Percentiles rank a stretch among this genome's conserved stretches.
These are phyloP conservation scores for Priocnemis perturbator DNA, from an alignment of 2,888 invertebrate species.

Conservation along the genomic window DNA sequence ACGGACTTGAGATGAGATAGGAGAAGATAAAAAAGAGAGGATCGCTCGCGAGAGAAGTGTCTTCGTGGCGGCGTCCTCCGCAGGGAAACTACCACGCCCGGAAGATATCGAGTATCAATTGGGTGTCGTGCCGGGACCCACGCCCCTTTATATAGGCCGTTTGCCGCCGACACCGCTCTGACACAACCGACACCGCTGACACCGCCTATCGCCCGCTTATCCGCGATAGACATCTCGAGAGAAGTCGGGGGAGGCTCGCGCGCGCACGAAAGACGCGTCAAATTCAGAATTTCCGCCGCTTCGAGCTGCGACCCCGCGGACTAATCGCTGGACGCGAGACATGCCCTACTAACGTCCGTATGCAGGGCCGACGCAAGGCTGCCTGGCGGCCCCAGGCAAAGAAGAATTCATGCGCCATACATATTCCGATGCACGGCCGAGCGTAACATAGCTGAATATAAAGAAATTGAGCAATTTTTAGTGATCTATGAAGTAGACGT, in stretches of 20 bases:
- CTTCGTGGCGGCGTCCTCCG: too few species aligned
- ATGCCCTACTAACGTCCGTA: constrained; percentile 63
- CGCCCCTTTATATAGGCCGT: constrained; percentile 53
- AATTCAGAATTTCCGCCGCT: constrained; percentile 56
- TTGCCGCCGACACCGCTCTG: neutral
- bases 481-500: too few species aligned
- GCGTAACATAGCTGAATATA: too few species aligned
- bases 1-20: neutral
- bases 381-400: too few species aligned
- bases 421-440: too few species aligned
- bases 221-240: constrained; percentile 43
- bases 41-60: too few species aligned
- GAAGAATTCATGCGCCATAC: too few species aligned
- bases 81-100: constrained; percentile 13
- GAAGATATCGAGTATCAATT: constrained; percentile 53
- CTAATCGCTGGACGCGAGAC: constrained; percentile 40
- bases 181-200: too few species aligned
- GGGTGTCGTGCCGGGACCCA: constrained; percentile 44
- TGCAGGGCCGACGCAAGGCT: too few species aligned
- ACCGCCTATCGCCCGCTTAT: constrained; percentile 24
- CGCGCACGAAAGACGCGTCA: constrained; percentile 65
- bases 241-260: constrained; percentile 16
- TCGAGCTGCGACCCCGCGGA: neutral
- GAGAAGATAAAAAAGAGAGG: too few species aligned
- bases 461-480: too few species aligned